Conservation (phyloP, 2,888 invertebrate genomes). For the Drosophila ezoana region DNA sequence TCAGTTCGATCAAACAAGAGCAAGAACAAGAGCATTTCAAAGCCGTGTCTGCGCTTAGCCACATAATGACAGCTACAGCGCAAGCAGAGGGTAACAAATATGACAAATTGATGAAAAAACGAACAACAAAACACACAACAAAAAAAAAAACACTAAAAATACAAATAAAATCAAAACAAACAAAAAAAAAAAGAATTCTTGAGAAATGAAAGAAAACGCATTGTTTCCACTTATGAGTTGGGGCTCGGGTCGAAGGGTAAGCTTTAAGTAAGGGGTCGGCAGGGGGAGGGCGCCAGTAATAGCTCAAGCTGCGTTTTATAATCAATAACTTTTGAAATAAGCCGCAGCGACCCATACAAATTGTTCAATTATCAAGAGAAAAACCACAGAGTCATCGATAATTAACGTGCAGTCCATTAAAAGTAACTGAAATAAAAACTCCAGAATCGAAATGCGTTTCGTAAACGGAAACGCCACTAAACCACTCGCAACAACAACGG, state of each 20-base stretch:
- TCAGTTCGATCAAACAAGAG: slow-evolving; percentile 47
- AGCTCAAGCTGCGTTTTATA: slow-evolving; percentile 60
- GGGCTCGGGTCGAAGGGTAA: background rate
- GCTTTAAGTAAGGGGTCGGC: background rate
- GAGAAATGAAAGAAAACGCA: slow-evolving; percentile 70
- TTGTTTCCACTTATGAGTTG: slow-evolving; percentile 43
- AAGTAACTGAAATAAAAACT: slow-evolving; percentile 8
- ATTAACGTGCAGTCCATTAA: slow-evolving; percentile 65
- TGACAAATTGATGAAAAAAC: slow-evolving; percentile 42
- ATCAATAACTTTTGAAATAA: slow-evolving; percentile 74
- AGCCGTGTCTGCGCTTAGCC: slow-evolving; percentile 65
- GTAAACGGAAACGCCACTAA: slow-evolving; percentile 63
- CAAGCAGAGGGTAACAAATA: slow-evolving; percentile 72
- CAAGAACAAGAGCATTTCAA: slow-evolving; percentile 63
- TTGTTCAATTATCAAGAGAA: slow-evolving; percentile 68
- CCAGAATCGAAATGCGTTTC: slow-evolving; percentile 50
- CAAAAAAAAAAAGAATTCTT: slow-evolving; percentile 71
- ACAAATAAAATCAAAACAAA: slow-evolving; percentile 73
- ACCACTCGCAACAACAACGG: slow-evolving; percentile 21
- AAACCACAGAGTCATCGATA: slow-evolving; percentile 75
- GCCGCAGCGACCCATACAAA: slow-evolving; percentile 60
- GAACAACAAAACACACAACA: slow-evolving; percentile 47
- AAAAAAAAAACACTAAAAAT: slow-evolving; percentile 49
- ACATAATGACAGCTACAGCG: slow-evolving; percentile 75
- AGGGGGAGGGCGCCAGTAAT: slow-evolving; percentile 1